phyloP scores from a whole-genome alignment of 2,888 invertebrate species.

The Pyrrhia umbra region DNA sequence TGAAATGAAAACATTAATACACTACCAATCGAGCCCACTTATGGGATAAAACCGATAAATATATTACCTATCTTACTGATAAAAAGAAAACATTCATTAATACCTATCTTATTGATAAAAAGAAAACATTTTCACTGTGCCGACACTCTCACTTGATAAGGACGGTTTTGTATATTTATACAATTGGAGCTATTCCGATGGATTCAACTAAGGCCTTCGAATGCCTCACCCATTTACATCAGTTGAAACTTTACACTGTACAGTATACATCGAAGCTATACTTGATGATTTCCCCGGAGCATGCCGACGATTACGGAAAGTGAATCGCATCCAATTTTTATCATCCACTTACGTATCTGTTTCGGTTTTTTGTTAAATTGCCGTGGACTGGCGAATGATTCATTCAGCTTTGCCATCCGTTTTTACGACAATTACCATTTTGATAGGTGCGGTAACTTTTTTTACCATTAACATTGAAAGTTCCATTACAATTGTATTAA shows the following conservation, averaged over 20 bases:
- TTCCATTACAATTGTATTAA: slow-evolving; percentile 47
- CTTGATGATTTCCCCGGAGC: slow-evolving; percentile 84
- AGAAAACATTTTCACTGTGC: slow-evolving; percentile 41
- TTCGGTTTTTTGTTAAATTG: slow-evolving; percentile 77
- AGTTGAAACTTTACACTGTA: slow-evolving; percentile 56
- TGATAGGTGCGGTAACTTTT: slow-evolving; percentile 29
- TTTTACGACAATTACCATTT: slow-evolving; percentile 57
- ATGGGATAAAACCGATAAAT: slow-evolving; percentile 47
- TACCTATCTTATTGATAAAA: slow-evolving; percentile 34
- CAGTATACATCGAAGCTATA: slow-evolving; percentile 68
- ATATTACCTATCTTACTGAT: slow-evolving; percentile 34
- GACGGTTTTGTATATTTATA: slow-evolving; percentile 44
- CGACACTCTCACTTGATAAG: slow-evolving; percentile 42
- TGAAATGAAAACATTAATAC: slow-evolving; percentile 59
- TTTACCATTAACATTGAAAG: slow-evolving; percentile 33
- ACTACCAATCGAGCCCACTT: slow-evolving; percentile 41
- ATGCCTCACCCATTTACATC: slow-evolving; percentile 60
- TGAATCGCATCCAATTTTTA: slow-evolving; percentile 85
- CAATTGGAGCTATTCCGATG: slow-evolving; percentile 37
- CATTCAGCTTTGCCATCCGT: slow-evolving; percentile 58
- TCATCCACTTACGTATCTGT: slow-evolving; percentile 77
- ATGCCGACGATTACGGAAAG: slow-evolving; percentile 74
- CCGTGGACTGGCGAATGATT: slow-evolving; percentile 64
- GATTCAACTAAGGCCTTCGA: slow-evolving; percentile 31
- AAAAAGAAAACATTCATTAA: slow-evolving; percentile 42